Evolutionary conservation across 2,113 vertebrate species (phyloP).

Genomic region (Martes martes): DNA sequence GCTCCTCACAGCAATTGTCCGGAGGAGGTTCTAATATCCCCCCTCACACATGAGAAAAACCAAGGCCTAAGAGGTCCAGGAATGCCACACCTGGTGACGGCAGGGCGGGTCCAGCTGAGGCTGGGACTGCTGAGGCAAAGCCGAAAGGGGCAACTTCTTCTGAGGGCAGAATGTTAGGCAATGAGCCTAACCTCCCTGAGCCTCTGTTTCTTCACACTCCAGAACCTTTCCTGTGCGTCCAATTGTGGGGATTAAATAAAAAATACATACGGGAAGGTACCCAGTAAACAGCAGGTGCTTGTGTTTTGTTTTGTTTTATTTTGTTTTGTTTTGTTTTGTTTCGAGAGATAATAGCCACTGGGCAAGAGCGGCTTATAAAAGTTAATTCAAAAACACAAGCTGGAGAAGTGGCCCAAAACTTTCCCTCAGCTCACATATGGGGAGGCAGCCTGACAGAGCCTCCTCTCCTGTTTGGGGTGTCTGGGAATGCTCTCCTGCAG

Average conservation of each 20-base stretch:
- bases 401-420: background rate
- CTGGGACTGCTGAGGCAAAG: background rate
- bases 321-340: too few relatives aligned
- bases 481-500: background rate
- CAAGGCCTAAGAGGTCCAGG: background rate
- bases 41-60: background rate
- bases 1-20: background rate
- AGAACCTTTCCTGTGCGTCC: background rate
- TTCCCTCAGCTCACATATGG: background rate
- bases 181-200: background rate
- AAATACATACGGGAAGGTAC: background rate
- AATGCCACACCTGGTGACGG: background rate
- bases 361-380: background rate
- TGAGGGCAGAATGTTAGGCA: background rate
- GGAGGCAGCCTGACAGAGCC: background rate
- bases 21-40: background rate
- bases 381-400: background rate
- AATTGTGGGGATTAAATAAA: background rate
- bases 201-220: background rate
- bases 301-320: background rate
- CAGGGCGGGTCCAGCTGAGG: rapidly evolving
- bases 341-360: background rate
- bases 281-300: background rate
- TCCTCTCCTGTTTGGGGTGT: background rate
- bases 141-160: background rate